Conservation (phyloP, 2,888 invertebrate genomes). For the Chymomyza fuscimana region DNA sequence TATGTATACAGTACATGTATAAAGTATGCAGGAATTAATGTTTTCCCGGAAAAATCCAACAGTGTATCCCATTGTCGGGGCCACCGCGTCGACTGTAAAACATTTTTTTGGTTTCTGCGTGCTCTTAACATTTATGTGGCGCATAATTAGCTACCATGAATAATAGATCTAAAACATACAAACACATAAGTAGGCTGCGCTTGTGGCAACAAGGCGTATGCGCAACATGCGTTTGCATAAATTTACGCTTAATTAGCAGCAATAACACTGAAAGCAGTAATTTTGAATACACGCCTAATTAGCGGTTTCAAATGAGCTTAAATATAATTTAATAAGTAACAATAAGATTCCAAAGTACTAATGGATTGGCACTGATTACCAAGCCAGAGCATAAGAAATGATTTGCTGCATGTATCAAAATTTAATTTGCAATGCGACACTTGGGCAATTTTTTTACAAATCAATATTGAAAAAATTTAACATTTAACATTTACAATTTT, state of each 20-base stretch:
- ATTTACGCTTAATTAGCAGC: slow-evolving; percentile 64
- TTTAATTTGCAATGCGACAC: no score
- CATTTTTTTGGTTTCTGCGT: neutral
- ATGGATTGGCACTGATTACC: no score
- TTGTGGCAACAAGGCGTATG: slow-evolving; percentile 53
- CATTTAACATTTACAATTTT: no score
- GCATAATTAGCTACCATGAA: slow-evolving; percentile 56
- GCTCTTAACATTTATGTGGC: neutral
- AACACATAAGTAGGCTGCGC: neutral
- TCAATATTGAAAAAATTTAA: no score
- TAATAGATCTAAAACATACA: slow-evolving; percentile 38
- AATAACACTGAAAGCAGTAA: neutral
- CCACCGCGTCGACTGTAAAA: no score
- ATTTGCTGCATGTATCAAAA: slow-evolving; percentile 31
- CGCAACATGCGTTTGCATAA: slow-evolving; percentile 72
- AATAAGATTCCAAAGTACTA: slow-evolving; percentile 10
- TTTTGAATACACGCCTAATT: slow-evolving; percentile 45
- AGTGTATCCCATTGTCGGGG: no score
- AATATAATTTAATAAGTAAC: slow-evolving; percentile 40
- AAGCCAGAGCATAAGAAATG: neutral
- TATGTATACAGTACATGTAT: no score
- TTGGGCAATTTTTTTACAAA: no score
- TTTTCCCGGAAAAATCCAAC: no score
- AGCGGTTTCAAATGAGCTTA: slow-evolving; percentile 41
- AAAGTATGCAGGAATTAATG: no score